A percentile compares a stretch with the other conserved stretches of the same genome.
Evolutionary conservation across 2,797 vertebrate species (phyloP).

Genomic region (Adelosebastes latens): DNA sequence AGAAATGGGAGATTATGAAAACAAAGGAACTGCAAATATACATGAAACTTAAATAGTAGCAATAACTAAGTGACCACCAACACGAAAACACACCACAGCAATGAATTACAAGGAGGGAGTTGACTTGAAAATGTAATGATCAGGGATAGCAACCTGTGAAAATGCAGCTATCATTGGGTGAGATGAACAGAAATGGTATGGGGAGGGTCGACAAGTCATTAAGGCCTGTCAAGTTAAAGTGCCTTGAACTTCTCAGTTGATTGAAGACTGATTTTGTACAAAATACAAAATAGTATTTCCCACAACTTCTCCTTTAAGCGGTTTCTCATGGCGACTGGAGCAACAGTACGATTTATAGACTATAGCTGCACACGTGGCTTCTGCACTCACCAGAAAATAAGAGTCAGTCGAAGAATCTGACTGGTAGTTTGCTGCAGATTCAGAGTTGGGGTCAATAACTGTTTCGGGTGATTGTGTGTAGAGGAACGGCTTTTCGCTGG

Average conservation of each 20-base stretch:
- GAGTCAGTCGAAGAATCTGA: constrained; percentile 68
- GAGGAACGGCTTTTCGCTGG: constrained; percentile 15
- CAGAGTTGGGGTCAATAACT: constrained; percentile 36
- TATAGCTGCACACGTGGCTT: background rate
- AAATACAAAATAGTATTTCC: background rate
- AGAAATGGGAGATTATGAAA: background rate
- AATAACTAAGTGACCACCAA: background rate
- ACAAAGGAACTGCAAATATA: background rate
- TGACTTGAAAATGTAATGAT: background rate
- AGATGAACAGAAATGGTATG: constrained; percentile 26
- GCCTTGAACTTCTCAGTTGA: constrained; percentile 16
- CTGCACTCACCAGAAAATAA: constrained; percentile 79
- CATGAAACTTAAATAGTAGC: background rate
- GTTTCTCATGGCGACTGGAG: background rate
- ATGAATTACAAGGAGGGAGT: background rate
- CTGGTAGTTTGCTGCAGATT: constrained; percentile 63
- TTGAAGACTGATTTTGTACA: constrained; percentile 20
- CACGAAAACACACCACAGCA: background rate
- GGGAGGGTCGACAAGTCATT: background rate
- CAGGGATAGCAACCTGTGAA: background rate
- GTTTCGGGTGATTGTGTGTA: constrained; percentile 47
- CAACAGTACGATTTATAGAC: background rate
- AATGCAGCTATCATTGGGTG: background rate
- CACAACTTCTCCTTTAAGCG: background rate
- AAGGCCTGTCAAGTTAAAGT: constrained; percentile 7